Conservation (phyloP, 2,113 vertebrate species). For the Ceratotherium simum region DNA sequence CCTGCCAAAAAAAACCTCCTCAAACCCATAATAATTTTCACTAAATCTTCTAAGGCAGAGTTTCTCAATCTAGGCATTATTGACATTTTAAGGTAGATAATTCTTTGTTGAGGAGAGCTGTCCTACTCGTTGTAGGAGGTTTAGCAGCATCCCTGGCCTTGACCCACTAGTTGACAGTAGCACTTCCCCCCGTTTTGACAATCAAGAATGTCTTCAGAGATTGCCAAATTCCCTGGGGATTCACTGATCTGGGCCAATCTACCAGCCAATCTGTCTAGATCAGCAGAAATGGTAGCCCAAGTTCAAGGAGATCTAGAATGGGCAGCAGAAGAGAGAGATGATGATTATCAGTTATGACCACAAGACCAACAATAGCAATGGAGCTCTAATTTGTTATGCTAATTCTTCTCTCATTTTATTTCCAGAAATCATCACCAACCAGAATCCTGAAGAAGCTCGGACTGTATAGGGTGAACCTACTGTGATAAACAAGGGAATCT, state of each 20-base stretch:
- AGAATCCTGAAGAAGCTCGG: background rate
- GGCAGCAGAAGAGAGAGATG: background rate
- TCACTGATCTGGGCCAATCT: background rate
- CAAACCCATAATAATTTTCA: background rate
- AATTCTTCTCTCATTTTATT: background rate
- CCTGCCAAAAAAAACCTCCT: too few relatives aligned
- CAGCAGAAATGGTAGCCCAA: background rate
- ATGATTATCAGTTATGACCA: background rate
- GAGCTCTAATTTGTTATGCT: background rate
- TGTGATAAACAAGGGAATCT: background rate
- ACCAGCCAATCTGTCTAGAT: background rate
- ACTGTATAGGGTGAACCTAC: background rate
- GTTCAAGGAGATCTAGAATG: background rate
- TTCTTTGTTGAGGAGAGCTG: background rate
- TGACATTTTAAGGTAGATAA: background rate
- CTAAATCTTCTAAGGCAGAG: background rate
- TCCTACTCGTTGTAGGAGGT: background rate
- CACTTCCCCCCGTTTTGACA: background rate
- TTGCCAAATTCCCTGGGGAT: background rate
- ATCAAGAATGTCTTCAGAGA: background rate
- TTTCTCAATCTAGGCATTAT: background rate
- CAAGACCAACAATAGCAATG: background rate
- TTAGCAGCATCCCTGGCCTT: background rate
- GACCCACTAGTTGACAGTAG: background rate
- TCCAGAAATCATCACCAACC: background rate